phyloP scores from a whole-genome alignment of 2,113 vertebrate genomes.

The Cephalopholis sonnerati region DNA sequence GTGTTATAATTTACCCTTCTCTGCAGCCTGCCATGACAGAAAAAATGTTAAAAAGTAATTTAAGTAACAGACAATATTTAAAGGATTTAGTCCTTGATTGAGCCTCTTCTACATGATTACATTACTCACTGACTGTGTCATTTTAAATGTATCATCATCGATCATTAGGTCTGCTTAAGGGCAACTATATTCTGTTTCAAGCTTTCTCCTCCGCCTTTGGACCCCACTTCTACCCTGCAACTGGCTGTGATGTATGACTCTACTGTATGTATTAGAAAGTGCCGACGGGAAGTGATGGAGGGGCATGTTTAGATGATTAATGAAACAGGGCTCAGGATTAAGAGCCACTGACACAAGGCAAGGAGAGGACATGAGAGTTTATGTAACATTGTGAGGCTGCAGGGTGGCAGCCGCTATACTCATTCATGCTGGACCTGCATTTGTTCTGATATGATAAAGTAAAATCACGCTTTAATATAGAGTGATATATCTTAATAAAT shows the following conservation, averaged over 20 bases:
- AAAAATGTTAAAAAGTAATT: neutral
- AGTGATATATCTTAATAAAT: neutral
- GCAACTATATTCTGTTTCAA: conserved; percentile 26
- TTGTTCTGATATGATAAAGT: neutral
- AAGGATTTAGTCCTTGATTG: conserved; percentile 19
- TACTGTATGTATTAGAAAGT: conserved; percentile 43
- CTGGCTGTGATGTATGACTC: conserved; percentile 49
- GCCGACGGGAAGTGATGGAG: conserved; percentile 44
- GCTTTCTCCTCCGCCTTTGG: conserved; percentile 6
- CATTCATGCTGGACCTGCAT: neutral
- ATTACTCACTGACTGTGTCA: conserved; percentile 17
- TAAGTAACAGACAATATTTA: conserved; percentile 24
- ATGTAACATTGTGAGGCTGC: conserved; percentile 14
- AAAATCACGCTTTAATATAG: neutral
- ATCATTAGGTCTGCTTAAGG: conserved; percentile 36
- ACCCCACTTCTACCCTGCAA: conserved; percentile 12
- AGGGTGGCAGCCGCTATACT: neutral
- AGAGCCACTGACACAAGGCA: conserved; percentile 37
- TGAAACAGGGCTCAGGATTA: conserved; percentile 50
- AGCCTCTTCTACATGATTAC: conserved; percentile 23
- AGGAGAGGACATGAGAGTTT: conserved; percentile 18
- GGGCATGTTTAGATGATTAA: conserved; percentile 57
- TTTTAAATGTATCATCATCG: conserved; percentile 35
- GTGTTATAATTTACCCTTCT: neutral
- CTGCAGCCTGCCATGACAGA: neutral